Evolutionary conservation across 37 sponge, comb jelly and placozoan genomes (phyloP), one percentile per base, ranked within the genome.

Genomic region (Geodia barretti): DNA sequence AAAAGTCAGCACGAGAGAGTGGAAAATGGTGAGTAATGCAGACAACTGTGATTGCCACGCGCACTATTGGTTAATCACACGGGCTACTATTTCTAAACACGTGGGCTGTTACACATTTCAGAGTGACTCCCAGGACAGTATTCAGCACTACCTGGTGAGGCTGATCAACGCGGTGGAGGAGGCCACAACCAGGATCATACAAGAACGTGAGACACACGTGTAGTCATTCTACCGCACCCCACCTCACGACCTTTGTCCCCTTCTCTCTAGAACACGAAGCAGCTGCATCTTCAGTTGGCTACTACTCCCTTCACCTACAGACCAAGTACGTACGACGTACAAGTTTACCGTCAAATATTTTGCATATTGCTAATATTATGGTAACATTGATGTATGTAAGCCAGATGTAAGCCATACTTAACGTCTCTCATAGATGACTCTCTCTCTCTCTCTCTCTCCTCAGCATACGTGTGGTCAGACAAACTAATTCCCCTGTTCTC

Each of bases 381-480:
- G n/a, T n/a, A n/a, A n/a, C n/a, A n/a, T n/a, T n/a, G n/a, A n/a
- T n/a, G n/a, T n/a, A n/a, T n/a, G n/a, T n/a, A n/a, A n/a, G n/a
- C n/a, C n/a, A n/a, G n/a, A n/a, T n/a, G n/a, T n/a, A n/a, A n/a
- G n/a, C n/a, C n/a, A n/a, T n/a, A n/a, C n/a, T n/a, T n/a, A n/a
- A n/a, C n/a, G n/a, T n/a, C n/a, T n/a, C n/a, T n/a, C n/a, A n/a
- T n/a, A n/a, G n/a, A n/a, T 1, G 28, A 8, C 37, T 40, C 63
- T 8, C 63, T 70, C 72, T 11, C 42, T 20, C 68, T 5, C 33
- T 68, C 42, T 32, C 26, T 33, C 34, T 28, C 26, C 1, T 2
- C 66, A 89, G 89, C 89, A 0, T 89, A 78, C 65, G 79, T 78
- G 4, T 89, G 83, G 91, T 91, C 92, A n/a, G 41, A 38, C 0